A percentile compares a stretch with the other conserved stretches of the same genome.
These are phyloP conservation scores for Cinclus mexicanus DNA, from an alignment of 2,113 vertebrate genomes.

Conservation along the genomic window DNA sequence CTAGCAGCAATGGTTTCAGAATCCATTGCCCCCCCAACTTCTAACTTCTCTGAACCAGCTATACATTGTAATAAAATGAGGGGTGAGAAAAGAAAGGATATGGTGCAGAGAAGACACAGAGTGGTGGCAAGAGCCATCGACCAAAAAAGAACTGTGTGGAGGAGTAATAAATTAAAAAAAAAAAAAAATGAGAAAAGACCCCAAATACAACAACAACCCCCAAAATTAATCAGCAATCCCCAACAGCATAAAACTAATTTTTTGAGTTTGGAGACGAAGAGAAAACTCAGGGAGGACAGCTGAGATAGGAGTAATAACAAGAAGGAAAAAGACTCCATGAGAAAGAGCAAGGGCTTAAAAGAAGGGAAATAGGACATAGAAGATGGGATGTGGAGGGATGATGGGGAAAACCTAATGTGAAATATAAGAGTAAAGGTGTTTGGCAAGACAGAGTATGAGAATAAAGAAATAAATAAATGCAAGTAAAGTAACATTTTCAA, in stretches of 20 bases:
- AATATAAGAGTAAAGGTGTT: neutral
- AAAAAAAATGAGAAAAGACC: neutral
- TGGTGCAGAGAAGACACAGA: neutral
- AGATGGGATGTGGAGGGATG: neutral
- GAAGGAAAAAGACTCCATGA: neutral
- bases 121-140: neutral
- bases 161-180: neutral
- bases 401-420: neutral
- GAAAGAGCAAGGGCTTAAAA: neutral
- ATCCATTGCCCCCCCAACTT: neutral
- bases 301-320: neutral
- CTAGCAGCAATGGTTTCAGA: neutral
- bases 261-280: neutral
- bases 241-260: neutral
- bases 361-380: neutral
- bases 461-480: neutral
- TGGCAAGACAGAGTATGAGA: neutral
- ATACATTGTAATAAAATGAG: neutral
- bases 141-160: neutral
- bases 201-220: accelerated
- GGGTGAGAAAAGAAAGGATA: neutral
- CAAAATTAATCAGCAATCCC: neutral
- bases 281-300: neutral
- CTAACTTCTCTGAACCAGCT: neutral
- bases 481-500: neutral